phyloP scores from a whole-genome alignment of 2,888 invertebrate genomes.

The Schizotus pectinicornis region DNA sequence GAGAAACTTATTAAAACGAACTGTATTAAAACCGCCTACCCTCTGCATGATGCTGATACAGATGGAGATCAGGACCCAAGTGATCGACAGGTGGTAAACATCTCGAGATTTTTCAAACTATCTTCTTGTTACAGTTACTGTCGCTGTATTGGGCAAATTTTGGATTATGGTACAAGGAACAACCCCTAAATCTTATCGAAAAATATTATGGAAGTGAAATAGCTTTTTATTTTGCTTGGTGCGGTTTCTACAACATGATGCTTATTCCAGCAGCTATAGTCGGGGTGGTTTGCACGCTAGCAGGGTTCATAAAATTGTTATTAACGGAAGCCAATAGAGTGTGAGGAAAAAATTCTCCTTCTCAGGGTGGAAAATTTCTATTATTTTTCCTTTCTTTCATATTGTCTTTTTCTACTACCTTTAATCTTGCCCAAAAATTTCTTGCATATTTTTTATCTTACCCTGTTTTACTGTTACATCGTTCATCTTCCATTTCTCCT shows the following conservation, averaged over 20 bases:
- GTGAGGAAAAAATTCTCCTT: constrained; percentile 7
- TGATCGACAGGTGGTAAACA: constrained; percentile 4
- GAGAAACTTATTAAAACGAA: constrained; percentile 6
- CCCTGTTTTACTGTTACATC: too few species aligned
- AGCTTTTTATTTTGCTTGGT: constrained; percentile 65
- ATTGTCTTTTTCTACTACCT: too few species aligned
- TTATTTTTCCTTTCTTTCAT: too few species aligned
- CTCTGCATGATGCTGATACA: constrained; percentile 8
- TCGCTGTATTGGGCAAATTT: constrained; percentile 15
- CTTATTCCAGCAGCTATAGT: constrained; percentile 59
- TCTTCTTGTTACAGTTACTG: constrained; percentile 7
- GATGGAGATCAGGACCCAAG: not conserved
- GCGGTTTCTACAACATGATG: constrained; percentile 62
- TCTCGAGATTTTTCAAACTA: not conserved
- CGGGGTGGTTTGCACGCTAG: constrained; percentile 57
- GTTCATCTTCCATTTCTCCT: too few species aligned
- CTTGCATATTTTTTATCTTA: too few species aligned
- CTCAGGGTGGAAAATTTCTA: too few species aligned
- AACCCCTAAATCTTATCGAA: constrained; percentile 63
- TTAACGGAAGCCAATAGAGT: not conserved
- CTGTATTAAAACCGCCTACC: constrained; percentile 6
- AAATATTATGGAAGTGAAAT: constrained; percentile 65
- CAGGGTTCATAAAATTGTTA: not conserved
- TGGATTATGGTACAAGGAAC: constrained; percentile 19
- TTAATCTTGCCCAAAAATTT: too few species aligned